Base-by-base conservation (phyloP, 2,888 invertebrate genomes). In the Habroteleia sp. region DNA sequence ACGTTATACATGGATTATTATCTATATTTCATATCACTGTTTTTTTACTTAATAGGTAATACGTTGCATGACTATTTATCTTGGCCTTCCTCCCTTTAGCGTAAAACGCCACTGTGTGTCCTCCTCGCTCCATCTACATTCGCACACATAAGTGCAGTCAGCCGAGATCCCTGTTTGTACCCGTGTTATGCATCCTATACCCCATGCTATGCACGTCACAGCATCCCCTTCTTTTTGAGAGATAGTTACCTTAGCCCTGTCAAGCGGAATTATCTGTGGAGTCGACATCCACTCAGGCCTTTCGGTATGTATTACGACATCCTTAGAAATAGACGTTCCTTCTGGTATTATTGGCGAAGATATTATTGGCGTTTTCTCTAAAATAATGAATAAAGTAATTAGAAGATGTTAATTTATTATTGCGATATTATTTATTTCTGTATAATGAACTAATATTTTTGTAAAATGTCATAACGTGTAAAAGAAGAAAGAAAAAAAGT, bases 221-320 rank as follows among this genome's bases (percentile, higher is more conserved):
- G 93, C 89, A 92, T 93, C 88, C 94, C 94, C 76, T 94, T 93
- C 89, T 94, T 93, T 91, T 91, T 96, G 88, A 92, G 96, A 82
- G 94, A 95, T 91, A 96, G 95, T 87, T 96, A 94, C 91, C 93
- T 96, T 89, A 96, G 96, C 87, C 96, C 96, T 76, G 92, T 96
- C 89, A 96, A 95, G 92, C 94, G 95, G 91, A 94, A 93, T 90
- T 96, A 94, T 91, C 92, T 96, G 87, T 96, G 96, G 96, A 93
- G 94, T 90, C 94, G 94, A 90, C 96, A 96, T 90, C 96, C 96
- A 89, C 92, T 94, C 90, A 94, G 96, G 91, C 95, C 95, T 88
- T 93, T 95, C 91, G 95, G 96, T 96, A 93, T 93, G 95, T 93
- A 81, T 66, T 66, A 46, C 50, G 68, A 68, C 50, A 58, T 68